Evolutionary conservation across 2,888 invertebrate genomes (phyloP).

Genomic region (Anticlea derivata): DNA sequence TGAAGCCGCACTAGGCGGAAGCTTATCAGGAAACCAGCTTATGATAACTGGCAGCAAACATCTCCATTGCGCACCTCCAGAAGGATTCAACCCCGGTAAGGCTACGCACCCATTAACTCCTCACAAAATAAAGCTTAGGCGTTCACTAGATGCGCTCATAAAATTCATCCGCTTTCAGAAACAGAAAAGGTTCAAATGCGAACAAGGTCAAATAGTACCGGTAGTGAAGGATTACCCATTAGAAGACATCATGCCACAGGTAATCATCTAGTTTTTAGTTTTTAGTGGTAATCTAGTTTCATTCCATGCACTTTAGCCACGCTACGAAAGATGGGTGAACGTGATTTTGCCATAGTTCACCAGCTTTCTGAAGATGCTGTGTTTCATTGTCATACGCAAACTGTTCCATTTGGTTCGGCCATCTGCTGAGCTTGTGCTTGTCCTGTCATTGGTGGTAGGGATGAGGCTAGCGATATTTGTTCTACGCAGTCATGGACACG

Average conservation of each 20-base stretch:
- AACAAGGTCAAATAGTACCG: slow-evolving; percentile 82
- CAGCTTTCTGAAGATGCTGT: slow-evolving; percentile 35
- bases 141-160: slow-evolving; percentile 36
- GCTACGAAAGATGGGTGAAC: slow-evolving; percentile 30
- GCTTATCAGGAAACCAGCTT: slow-evolving; percentile 89
- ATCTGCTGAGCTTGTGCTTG: slow-evolving; percentile 34
- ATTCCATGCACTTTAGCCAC: slow-evolving; percentile 33
- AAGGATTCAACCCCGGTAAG: slow-evolving; percentile 82
- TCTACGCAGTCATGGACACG: not conserved
- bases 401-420: slow-evolving; percentile 27
- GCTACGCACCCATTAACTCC: not conserved
- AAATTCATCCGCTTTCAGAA: slow-evolving; percentile 60
- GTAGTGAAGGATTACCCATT: slow-evolving; percentile 83
- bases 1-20: slow-evolving; percentile 76
- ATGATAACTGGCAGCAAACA: slow-evolving; percentile 91
- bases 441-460: slow-evolving; percentile 32
- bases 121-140: slow-evolving; percentile 19
- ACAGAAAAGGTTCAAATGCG: slow-evolving; percentile 82
- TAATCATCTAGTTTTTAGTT: slow-evolving; percentile 40
- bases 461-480: slow-evolving; percentile 1
- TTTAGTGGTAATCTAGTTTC: slow-evolving; percentile 21
- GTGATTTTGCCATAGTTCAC: slow-evolving; percentile 24
- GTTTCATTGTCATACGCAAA: slow-evolving; percentile 43
- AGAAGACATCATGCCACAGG: slow-evolving; percentile 84
- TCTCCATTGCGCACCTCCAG: slow-evolving; percentile 90